Evolutionary conservation across 2,888 invertebrate species (phyloP).

Genomic region (Scrobipalpa costella): DNA sequence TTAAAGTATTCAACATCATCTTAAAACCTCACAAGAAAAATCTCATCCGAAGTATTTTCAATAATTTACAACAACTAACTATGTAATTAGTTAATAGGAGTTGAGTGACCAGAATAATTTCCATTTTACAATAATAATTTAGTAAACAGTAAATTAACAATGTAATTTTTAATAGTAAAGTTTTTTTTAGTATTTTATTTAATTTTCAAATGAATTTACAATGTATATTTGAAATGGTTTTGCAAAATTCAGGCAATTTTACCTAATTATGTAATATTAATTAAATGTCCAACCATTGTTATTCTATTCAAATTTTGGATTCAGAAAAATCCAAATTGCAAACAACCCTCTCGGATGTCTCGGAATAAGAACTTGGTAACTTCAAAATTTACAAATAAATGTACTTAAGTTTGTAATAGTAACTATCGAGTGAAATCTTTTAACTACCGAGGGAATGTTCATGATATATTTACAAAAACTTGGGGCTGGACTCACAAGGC

Average conservation of each 20-base stretch:
- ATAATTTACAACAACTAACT: constrained; percentile 55
- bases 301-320: not conserved
- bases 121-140: constrained; percentile 59
- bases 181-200: constrained; percentile 12
- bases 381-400: constrained; percentile 56
- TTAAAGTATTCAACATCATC: constrained; percentile 13
- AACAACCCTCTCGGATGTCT: constrained; percentile 5
- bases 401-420: constrained; percentile 52
- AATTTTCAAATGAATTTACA: not conserved
- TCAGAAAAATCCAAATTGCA: not conserved
- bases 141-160: constrained; percentile 52
- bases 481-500: not conserved
- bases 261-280: too few species aligned
- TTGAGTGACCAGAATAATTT: constrained; percentile 69
- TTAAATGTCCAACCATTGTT: not conserved
- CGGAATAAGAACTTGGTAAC: constrained; percentile 62
- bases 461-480: constrained; percentile 53
- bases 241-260: too few species aligned
- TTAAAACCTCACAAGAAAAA: constrained; percentile 2
- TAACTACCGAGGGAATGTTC: constrained; percentile 71
- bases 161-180: constrained; percentile 39
- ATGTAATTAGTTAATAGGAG: constrained; percentile 60
- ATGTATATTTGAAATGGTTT: not conserved
- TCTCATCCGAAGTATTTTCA: constrained; percentile 35
- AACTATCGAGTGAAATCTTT: constrained; percentile 54